Conservation (phyloP, 2,113 vertebrate species). For the Apteryx owenii region DNA sequence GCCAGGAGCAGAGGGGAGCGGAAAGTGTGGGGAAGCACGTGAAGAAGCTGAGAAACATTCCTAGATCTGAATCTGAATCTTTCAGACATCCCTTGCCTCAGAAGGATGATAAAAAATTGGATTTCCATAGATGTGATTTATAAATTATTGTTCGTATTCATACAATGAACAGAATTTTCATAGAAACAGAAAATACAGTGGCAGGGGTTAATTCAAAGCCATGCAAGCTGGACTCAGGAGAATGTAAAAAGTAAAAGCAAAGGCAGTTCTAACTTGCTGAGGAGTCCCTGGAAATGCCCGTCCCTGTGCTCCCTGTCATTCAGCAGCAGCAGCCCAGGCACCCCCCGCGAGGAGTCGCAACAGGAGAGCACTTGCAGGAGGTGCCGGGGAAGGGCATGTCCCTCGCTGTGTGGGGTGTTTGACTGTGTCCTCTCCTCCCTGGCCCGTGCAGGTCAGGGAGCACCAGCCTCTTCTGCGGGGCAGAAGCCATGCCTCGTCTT, state of each 20-base stretch:
- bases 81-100: not conserved
- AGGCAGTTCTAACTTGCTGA: slow-evolving; percentile 6
- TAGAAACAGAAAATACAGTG: slow-evolving; percentile 55
- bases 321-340: no score
- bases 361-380: no score
- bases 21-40: not conserved
- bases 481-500: not conserved
- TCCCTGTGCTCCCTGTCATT: not conserved
- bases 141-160: slow-evolving; percentile 67
- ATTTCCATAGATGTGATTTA: slow-evolving; percentile 48
- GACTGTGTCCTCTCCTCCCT: not conserved
- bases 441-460: no score
- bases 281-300: not conserved
- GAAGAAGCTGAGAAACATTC: not conserved
- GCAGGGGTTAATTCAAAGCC: slow-evolving; percentile 36
- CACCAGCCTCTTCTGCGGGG: not conserved
- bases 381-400: no score
- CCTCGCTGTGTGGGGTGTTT: no score
- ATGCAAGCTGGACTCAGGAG: slow-evolving; percentile 24
- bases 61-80: slow-evolving; percentile 3
- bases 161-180: slow-evolving; percentile 65
- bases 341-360: no score
- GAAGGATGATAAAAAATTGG: slow-evolving; percentile 45
- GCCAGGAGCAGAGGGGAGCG: not conserved
- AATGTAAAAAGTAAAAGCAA: slow-evolving; percentile 33